A percentile compares a stretch with the other conserved stretches of the same genome.
Evolutionary conservation across 1,140 invertebrate species (phyloP).

Genomic region (Aculops lycopersici): DNA sequence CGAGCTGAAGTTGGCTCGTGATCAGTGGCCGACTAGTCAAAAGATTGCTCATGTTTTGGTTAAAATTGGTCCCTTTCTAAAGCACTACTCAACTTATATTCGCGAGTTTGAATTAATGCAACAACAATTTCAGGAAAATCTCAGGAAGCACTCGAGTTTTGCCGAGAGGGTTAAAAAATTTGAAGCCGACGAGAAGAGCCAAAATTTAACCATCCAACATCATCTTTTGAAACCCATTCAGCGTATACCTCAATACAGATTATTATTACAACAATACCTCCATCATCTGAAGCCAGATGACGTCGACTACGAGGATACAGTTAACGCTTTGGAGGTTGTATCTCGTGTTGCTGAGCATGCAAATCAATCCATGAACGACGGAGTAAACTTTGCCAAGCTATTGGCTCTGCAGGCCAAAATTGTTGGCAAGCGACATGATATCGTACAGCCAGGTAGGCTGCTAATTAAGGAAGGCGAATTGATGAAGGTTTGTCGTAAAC

Average conservation of each 20-base stretch:
- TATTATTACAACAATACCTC: constrained; percentile 31
- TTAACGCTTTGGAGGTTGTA: constrained; percentile 29
- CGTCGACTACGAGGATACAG: constrained; percentile 29
- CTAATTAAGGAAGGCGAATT: constrained; percentile 34
- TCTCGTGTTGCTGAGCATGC: constrained; percentile 37
- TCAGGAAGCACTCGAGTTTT: constrained; percentile 28
- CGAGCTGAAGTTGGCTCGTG: constrained; percentile 27
- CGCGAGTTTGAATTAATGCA: constrained; percentile 30
- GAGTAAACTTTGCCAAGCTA: constrained; percentile 21
- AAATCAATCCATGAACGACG: constrained; percentile 30
- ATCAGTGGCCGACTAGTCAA: constrained; percentile 23
- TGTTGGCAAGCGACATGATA: constrained; percentile 2
- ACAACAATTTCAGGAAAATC: constrained; percentile 25
- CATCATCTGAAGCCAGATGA: constrained; percentile 23
- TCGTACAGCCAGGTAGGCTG: constrained; percentile 15
- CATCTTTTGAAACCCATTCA: constrained; percentile 44
- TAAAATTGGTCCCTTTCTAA: constrained; percentile 36
- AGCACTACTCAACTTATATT: constrained; percentile 35
- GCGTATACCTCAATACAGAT: constrained; percentile 29
- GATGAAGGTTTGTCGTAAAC: constrained; percentile 29
- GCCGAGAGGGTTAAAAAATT: constrained; percentile 2
- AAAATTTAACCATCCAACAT: constrained; percentile 28
- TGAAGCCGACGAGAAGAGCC: constrained; percentile 17
- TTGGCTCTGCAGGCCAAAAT: constrained; percentile 3
- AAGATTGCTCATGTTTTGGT: constrained; percentile 38